Evolutionary conservation across 1,140 invertebrate species (phyloP), one percentile per base, ranked within the genome.

Genomic region (Spodoptera frugiperda): DNA sequence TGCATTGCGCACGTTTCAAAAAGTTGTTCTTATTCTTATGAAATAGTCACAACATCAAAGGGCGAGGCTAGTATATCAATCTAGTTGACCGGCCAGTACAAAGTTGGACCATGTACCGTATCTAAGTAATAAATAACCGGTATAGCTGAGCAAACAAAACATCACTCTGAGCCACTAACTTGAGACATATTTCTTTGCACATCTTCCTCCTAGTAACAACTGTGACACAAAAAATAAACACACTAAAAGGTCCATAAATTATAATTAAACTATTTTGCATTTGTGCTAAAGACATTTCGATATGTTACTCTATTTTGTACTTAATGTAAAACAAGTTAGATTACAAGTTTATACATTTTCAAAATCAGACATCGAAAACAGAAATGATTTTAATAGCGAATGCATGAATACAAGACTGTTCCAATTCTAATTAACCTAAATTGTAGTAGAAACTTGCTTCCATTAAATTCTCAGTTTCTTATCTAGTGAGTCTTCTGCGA

Each of bases 81-180:
- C 65, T 51, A 15, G 63, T 48, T 68, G 48, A 33, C 65, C 48
- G 65, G 33, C 25, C 25, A 68, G 10, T 53, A 68, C 2, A 53
- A 68, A 68, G 5, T 68, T 68, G 48, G 65, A 53, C 65, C 10
- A 11, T 33, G 49, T 30, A 15, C 46, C 25, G 49, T 68, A 53
- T 33, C 49, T 15, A 51, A 46, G 65, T 17, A 53, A 68, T 68
- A 68, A 53, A 68, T 68, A 68, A 68, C 65, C 65, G 21, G 65
- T 51, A 68, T 68, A 21, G 65, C 65, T 68, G 65, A 68, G n/a
- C 65, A 68, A 68, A 68, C 48, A 53, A 51, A 68, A 68, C 49
- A 53, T 68, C 63, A 68, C 39, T 68, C 48, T 53, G 25, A 3
- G 48, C 14, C 25, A 25, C 25, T 53, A 68, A 68, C 19, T 68